Evolutionary conservation across 64 coral and sea anemone genomes (phyloP).

Genomic region (Montipora capricornis): DNA sequence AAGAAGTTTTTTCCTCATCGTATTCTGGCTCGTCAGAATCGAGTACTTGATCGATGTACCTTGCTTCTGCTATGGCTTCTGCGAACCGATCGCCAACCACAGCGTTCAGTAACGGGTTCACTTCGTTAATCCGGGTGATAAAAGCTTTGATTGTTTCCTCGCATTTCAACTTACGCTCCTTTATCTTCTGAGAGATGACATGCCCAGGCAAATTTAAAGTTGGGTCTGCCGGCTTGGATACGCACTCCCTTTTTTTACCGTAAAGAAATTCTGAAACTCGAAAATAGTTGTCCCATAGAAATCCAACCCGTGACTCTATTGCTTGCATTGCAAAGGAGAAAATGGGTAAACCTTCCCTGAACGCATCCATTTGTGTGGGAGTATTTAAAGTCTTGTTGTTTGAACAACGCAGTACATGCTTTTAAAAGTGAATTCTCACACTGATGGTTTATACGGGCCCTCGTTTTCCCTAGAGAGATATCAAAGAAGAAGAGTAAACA

Average conservation of each 20-base stretch:
- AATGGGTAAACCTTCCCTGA: not conserved
- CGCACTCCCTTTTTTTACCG: constrained; percentile 32
- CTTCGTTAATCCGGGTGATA: constrained; percentile 68
- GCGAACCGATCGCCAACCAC: constrained; percentile 76
- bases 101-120: constrained; percentile 81
- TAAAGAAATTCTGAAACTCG: constrained; percentile 40
- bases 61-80: constrained; percentile 78
- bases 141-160: constrained; percentile 57
- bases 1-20: constrained; percentile 52
- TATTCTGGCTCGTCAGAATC: constrained; percentile 23
- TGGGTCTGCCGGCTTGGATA: constrained; percentile 30
- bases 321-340: constrained; percentile 16
- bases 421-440: no score
- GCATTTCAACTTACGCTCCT: constrained; percentile 42
- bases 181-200: constrained; percentile 55
- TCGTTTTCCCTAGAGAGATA: no score
- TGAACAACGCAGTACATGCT: no score
- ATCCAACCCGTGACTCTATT: constrained; percentile 48
- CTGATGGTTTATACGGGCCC: no score
- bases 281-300: constrained; percentile 63
- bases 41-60: constrained; percentile 66
- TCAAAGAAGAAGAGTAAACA: no score
- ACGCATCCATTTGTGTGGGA: no score
- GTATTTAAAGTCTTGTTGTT: no score
- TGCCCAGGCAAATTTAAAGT: constrained; percentile 61